Percentiles rank a stretch among this genome's conserved stretches.
These are phyloP conservation scores for Pristionchus exspectatus DNA, from an alignment of 2,888 invertebrate species.

Conservation along the genomic window DNA sequence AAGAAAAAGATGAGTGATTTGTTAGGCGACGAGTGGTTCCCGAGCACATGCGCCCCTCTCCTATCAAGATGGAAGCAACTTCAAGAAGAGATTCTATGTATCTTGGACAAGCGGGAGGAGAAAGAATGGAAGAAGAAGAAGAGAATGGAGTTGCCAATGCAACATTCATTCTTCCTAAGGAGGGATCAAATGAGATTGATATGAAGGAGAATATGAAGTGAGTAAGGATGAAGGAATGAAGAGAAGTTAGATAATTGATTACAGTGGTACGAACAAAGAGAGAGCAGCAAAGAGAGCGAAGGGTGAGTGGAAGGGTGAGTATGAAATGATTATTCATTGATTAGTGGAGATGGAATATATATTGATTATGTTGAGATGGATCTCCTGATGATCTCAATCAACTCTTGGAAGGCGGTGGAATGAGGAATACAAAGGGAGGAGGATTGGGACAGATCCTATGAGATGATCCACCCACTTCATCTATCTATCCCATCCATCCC, in stretches of 20 bases:
- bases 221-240: not conserved
- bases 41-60: not conserved
- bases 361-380: not conserved
- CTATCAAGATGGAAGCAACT: not conserved
- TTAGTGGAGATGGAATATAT: not conserved
- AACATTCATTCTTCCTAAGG: not conserved
- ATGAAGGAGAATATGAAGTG: not conserved
- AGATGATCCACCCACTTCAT: not conserved
- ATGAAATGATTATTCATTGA: not conserved
- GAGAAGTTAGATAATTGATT: not conserved
- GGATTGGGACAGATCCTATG: conserved; percentile 4
- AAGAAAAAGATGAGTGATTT: too few relatives aligned
- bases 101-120: not conserved
- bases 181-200: not conserved
- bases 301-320: conserved; percentile 13
- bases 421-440: not conserved
- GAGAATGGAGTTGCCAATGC: not conserved
- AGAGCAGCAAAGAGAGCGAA: not conserved
- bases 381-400: not conserved
- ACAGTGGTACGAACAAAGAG: not conserved
- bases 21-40: not conserved
- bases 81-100: conserved; percentile 15
- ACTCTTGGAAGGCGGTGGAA: not conserved
- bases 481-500: not conserved
- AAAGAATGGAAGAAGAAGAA: not conserved